Percentiles rank a stretch among this genome's conserved stretches.
Evolutionary conservation across 2,888 invertebrate species (phyloP).

Genomic region (Acanthoscelides obtectus): DNA sequence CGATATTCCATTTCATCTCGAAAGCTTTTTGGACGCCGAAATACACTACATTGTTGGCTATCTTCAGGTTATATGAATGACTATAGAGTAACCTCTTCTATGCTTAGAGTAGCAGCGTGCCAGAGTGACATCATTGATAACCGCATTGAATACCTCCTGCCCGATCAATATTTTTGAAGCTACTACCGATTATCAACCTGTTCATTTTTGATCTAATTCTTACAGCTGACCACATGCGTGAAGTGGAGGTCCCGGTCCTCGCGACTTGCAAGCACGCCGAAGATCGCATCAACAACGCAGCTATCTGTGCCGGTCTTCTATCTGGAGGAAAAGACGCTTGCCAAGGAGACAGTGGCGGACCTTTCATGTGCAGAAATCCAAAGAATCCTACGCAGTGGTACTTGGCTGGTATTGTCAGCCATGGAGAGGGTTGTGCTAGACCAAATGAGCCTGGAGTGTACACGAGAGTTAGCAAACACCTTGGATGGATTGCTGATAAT

Average conservation of each 20-base stretch:
- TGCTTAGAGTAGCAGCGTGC: too few relatives aligned
- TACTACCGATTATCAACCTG: too few relatives aligned
- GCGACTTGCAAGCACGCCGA: conserved; percentile 59
- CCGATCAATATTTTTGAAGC: too few relatives aligned
- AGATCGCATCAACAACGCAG: conserved; percentile 58
- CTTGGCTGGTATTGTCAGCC: conserved; percentile 79
- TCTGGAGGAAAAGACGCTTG: conserved; percentile 81
- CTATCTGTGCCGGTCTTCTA: conserved; percentile 68
- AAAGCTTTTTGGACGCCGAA: too few relatives aligned
- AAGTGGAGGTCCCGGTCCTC: conserved; percentile 73
- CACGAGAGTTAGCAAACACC: conserved; percentile 68
- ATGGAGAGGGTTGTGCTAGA: conserved; percentile 81
- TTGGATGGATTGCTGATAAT: conserved; percentile 67
- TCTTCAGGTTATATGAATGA: too few relatives aligned
- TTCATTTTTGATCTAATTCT: background rate
- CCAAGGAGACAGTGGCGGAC: conserved; percentile 82
- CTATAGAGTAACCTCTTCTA: too few relatives aligned
- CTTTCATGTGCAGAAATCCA: conserved; percentile 73
- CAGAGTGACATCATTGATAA: too few relatives aligned
- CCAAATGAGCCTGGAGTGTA: conserved; percentile 79
- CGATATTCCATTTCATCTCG: too few relatives aligned
- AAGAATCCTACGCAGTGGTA: conserved; percentile 67
- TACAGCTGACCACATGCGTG: conserved; percentile 73
- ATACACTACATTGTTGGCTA: too few relatives aligned
- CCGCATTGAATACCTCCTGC: too few relatives aligned